Percentiles rank a stretch among this genome's conserved stretches.
Conservation (phyloP, 1,140 invertebrate genomes). For the Microvelia longipes region DNA sequence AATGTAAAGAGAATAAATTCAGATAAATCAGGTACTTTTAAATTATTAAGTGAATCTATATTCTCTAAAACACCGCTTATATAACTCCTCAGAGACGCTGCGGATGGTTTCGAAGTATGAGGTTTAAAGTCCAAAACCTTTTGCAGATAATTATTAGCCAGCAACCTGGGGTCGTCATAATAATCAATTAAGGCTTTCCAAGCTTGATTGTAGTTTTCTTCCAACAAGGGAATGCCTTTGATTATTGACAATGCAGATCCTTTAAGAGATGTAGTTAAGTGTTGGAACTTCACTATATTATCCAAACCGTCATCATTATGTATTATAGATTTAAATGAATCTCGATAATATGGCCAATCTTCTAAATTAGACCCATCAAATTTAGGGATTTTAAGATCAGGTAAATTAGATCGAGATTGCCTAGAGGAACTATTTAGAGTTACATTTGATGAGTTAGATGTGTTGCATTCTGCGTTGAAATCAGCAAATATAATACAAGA, state of each 20-base stretch:
- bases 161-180: neutral
- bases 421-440: no score
- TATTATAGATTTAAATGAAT: neutral
- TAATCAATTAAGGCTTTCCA: neutral
- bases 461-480: no score
- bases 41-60: conserved; percentile 26
- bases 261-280: neutral
- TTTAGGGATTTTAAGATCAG: neutral
- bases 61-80: conserved; percentile 8
- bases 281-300: neutral
- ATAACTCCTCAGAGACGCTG: conserved; percentile 20
- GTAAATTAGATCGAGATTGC: neutral
- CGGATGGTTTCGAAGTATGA: conserved; percentile 1
- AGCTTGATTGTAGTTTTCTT: neutral
- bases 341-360: neutral
- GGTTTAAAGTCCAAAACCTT: neutral
- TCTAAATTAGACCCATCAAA: neutral
- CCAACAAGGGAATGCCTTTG: neutral
- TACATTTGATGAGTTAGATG: no score
- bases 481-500: no score
- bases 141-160: neutral
- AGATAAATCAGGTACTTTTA: neutral
- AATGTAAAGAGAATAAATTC: neutral
- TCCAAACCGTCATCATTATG: neutral
- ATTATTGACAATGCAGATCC: neutral